Evolutionary conservation across 2,797 vertebrate species (phyloP).

Genomic region (Gadopsis marmoratus): DNA sequence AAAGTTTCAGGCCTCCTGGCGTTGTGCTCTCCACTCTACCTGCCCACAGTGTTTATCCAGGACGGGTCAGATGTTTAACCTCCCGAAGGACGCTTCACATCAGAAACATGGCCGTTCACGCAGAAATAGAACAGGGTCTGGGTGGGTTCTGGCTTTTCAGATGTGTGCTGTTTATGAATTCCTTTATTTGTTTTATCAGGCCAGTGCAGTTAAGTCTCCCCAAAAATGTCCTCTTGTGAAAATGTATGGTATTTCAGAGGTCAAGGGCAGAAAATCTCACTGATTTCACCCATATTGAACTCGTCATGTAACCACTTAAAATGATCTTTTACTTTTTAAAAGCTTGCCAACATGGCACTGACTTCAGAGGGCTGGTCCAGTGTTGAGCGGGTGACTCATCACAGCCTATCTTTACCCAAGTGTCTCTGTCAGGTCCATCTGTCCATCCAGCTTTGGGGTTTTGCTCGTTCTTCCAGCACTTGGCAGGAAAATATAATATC

Average conservation of each 20-base stretch:
- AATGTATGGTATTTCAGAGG: constrained; percentile 28
- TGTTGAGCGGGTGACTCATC: constrained; percentile 67
- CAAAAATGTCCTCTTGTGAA: constrained; percentile 30
- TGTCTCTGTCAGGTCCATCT: constrained; percentile 55
- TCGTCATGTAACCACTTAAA: constrained; percentile 53
- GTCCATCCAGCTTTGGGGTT: constrained; percentile 68
- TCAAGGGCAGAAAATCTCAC: constrained; percentile 24
- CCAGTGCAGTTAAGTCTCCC: constrained; percentile 35
- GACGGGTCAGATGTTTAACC: constrained; percentile 54
- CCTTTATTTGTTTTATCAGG: constrained; percentile 54
- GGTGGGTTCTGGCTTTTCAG: constrained; percentile 38
- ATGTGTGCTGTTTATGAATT: constrained; percentile 56
- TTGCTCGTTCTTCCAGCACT: constrained; percentile 66
- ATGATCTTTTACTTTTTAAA: constrained; percentile 52
- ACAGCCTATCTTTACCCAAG: constrained; percentile 64
- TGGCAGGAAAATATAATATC: constrained; percentile 74
- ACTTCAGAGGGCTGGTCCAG: constrained; percentile 48
- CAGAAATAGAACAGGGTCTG: constrained; percentile 53
- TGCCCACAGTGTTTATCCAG: constrained; percentile 73
- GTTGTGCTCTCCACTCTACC: constrained; percentile 61
- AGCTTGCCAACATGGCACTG: constrained; percentile 61
- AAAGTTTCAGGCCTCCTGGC: constrained; percentile 29
- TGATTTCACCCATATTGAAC: constrained; percentile 43
- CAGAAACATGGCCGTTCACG: constrained; percentile 25
- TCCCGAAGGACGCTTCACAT: constrained; percentile 61